Percentiles rank a stretch among this genome's conserved stretches.
These are phyloP conservation scores for Ips nitidus DNA, from an alignment of 1,140 invertebrate species.

Conservation along the genomic window DNA sequence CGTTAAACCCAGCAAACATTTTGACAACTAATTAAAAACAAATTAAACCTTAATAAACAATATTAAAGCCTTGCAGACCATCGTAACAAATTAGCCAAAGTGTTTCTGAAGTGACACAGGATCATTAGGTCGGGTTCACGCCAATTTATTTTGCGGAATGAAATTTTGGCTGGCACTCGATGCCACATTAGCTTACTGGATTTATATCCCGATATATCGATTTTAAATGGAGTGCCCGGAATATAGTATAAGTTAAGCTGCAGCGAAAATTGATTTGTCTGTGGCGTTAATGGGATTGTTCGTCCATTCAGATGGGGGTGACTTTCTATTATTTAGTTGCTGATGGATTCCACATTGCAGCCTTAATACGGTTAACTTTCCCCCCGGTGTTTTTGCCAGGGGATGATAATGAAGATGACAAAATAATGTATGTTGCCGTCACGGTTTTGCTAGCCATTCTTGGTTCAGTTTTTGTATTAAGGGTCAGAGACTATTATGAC, in stretches of 20 bases:
- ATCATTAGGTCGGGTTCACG: conserved; percentile 26
- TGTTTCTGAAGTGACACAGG: conserved; percentile 17
- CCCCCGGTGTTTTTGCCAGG: no score
- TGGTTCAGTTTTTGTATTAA: no score
- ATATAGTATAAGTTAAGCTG: background rate
- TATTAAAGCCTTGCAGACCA: conserved; percentile 7
- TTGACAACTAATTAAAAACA: background rate
- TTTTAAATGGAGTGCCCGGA: background rate
- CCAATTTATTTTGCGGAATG: conserved; percentile 30
- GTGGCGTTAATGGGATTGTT: background rate
- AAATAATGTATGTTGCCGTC: no score
- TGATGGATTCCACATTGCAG: no score
- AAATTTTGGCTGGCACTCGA: conserved; percentile 17
- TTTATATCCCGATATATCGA: conserved; percentile 21
- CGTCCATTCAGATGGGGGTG: no score
- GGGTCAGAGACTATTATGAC: no score
- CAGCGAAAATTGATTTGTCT: conserved; percentile 8
- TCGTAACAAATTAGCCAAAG: conserved; percentile 22
- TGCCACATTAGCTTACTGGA: conserved; percentile 12
- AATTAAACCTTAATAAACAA: background rate
- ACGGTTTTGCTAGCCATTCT: no score
- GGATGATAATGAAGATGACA: no score
- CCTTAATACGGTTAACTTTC: no score
- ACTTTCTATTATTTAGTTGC: no score
- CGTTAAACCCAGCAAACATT: no score